Conservation (phyloP, 2,797 vertebrate genomes). For the Chlorospingus flavigularis region DNA sequence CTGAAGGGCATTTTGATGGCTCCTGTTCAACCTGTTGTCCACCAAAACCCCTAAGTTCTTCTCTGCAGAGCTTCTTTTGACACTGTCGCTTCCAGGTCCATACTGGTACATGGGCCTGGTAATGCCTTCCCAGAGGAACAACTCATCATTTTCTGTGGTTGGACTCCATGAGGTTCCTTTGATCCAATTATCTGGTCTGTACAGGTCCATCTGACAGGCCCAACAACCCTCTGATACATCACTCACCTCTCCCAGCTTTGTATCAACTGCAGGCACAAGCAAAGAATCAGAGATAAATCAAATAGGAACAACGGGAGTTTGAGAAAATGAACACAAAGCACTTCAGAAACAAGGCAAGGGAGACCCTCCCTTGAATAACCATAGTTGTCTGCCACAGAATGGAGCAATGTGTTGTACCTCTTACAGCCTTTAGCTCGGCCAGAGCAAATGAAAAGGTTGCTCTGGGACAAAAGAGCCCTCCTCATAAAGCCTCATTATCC, state of each 20-base stretch:
- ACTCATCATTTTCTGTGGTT: background rate
- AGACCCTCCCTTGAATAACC: background rate
- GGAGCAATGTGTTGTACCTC: background rate
- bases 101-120: background rate
- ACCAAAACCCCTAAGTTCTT: background rate
- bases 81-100: fast-evolving
- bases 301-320: background rate
- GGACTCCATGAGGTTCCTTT: background rate
- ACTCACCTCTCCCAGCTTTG: background rate
- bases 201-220: background rate
- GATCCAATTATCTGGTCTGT: background rate
- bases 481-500: background rate
- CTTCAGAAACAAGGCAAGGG: background rate
- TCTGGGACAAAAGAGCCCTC: background rate
- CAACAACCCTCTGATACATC: background rate
- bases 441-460: background rate
- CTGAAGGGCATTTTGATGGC: background rate
- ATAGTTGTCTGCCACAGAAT: background rate
- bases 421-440: background rate
- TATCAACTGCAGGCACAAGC: background rate
- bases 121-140: background rate
- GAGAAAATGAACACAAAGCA: background rate
- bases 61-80: background rate
- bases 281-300: background rate
- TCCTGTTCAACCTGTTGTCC: background rate